Conservation (phyloP, 2,797 vertebrate genomes). For the Enteromius radiatus region DNA sequence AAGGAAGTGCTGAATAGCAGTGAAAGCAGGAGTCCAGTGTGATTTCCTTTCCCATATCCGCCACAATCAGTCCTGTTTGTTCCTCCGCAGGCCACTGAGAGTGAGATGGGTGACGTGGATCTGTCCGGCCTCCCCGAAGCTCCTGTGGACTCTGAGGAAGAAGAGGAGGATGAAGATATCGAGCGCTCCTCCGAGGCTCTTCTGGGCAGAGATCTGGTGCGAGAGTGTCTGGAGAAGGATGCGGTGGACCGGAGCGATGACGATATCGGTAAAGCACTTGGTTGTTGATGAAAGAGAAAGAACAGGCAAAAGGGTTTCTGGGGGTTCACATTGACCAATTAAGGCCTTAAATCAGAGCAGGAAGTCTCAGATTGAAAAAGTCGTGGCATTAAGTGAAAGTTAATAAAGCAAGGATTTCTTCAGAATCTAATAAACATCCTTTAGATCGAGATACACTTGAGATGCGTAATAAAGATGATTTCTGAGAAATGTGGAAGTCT, state of each 20-base stretch:
- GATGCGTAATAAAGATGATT: background rate
- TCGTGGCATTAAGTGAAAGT: background rate
- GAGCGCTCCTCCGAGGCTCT: conserved; percentile 90
- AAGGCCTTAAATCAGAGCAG: background rate
- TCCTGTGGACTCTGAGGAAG: conserved; percentile 95
- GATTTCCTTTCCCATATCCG: background rate
- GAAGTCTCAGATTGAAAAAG: background rate
- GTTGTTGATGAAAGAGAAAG: background rate
- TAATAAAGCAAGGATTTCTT: too few species aligned
- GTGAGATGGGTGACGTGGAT: conserved; percentile 95
- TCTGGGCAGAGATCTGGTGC: conserved; percentile 89
- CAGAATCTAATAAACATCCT: too few species aligned
- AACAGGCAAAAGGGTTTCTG: background rate
- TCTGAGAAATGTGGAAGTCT: background rate
- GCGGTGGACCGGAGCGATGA: conserved; percentile 94
- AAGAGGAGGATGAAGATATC: conserved; percentile 96
- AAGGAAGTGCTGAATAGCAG: background rate
- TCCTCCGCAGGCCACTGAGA: conserved; percentile 89
- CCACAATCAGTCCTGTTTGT: background rate
- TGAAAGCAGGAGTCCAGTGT: background rate
- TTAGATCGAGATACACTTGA: background rate
- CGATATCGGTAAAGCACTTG: conserved; percentile 85
- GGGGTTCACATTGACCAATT: background rate
- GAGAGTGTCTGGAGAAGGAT: conserved; percentile 97
- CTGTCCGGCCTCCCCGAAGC: conserved; percentile 95